Conservation (phyloP, 2,113 vertebrate genomes). For the Acanthisitta chloris region DNA sequence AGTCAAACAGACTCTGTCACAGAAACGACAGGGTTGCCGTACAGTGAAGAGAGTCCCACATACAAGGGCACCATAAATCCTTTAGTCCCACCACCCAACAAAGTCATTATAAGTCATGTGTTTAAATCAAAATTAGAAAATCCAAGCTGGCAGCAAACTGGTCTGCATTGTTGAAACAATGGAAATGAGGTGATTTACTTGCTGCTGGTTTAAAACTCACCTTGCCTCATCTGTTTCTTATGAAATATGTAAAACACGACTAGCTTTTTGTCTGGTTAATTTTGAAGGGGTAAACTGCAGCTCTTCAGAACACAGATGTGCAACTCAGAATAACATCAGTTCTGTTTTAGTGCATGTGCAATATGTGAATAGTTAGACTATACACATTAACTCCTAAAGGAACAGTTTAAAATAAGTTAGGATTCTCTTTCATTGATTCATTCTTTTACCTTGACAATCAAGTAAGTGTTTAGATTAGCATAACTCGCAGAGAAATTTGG, state of each 20-base stretch:
- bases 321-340: neutral
- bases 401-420: neutral
- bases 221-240: constrained; percentile 10
- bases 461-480: neutral
- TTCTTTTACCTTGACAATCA: neutral
- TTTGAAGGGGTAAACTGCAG: neutral
- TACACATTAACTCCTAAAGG: neutral
- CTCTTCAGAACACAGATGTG: neutral
- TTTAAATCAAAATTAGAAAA: constrained; percentile 73
- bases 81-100: constrained; percentile 45
- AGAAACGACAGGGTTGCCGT: constrained; percentile 64
- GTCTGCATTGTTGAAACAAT: constrained; percentile 38
- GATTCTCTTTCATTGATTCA: neutral
- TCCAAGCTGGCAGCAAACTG: constrained; percentile 39
- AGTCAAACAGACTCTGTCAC: constrained; percentile 72
- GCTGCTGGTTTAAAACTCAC: constrained; percentile 20
- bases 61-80: constrained; percentile 67
- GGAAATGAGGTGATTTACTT: constrained; percentile 68
- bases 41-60: constrained; percentile 54
- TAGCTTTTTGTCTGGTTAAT: constrained; percentile 1
- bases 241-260: neutral
- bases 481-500: neutral
- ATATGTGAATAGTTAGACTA: neutral
- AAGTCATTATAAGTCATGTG: constrained; percentile 67
- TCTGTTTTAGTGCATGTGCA: neutral